Base-by-base conservation (phyloP, 2,113 vertebrate genomes). In the Laterallus jamaicensis region DNA sequence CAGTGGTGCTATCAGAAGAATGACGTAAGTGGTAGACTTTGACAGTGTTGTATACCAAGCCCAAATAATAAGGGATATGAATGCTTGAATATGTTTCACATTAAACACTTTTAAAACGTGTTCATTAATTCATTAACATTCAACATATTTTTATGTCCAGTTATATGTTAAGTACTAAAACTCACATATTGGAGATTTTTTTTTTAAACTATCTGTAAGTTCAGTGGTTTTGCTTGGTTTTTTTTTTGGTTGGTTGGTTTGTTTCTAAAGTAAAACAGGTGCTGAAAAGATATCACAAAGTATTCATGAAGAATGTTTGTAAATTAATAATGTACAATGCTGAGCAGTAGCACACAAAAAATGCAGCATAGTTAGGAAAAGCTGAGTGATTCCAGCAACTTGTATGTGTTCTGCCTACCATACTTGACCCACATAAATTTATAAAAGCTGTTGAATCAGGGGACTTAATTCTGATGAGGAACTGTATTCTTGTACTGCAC, bases 401-500 rank as follows among this genome's bases (percentile, higher is more conserved):
- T 74, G 7, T 31, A 26, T 35, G 11, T 67, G 29, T 52, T 84
- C 28, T 55, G 40, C 32, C 28, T 87, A 52, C 35, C 29, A 19
- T 70, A 77, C 52, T 70, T 84, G 80, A 92, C 59, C 58, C 26
- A 86, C 35, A 70, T 54, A 82, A 25, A 91, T 82, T 79, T 85
- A 54, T 50, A 66, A 88, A 93, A 93, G 37, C 63, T 92, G 32
- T 56, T 95, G 55, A 71, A 95, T 93, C 40, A 87, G 47, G 52
- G 55, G 17, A 80, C 49, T 66, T 93, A 69, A 79, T 88, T 92
- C 44, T 62, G 59, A 82, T 80, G 18, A 76, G n/a, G 31, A 76
- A 56, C 70, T 77, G 21, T 71, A 42, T 69, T 86, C 35, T 93
- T 56, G 49, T 79, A 85, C 39, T 60, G 50, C 35, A 75, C 20